Percentiles rank a stretch among this genome's conserved stretches.
These are phyloP conservation scores for Chrysomela aeneicollis DNA, from an alignment of 2,888 invertebrate genomes.

Conservation along the genomic window DNA sequence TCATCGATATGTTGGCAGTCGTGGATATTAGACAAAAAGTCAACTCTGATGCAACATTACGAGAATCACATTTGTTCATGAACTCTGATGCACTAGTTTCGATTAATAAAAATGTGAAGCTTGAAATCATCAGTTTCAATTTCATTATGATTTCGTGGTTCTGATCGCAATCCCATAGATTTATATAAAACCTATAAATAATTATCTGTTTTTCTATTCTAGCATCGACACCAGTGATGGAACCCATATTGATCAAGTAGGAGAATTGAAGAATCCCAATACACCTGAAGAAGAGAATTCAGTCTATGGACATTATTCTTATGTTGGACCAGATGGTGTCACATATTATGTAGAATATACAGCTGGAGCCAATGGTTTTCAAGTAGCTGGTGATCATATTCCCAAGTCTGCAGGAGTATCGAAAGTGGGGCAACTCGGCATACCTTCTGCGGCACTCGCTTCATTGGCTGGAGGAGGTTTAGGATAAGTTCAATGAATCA, in stretches of 20 bases:
- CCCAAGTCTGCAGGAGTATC: constrained; percentile 49
- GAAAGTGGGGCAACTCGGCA: constrained; percentile 50
- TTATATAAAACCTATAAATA: too few relatives aligned
- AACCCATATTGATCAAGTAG: constrained; percentile 64
- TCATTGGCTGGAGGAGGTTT: constrained; percentile 54
- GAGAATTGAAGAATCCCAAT: constrained; percentile 61
- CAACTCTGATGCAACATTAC: too few relatives aligned
- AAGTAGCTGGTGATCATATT: constrained; percentile 54
- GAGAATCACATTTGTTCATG: too few relatives aligned
- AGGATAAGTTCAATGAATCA: constrained; percentile 39
- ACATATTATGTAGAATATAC: constrained; percentile 64
- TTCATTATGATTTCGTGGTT: too few relatives aligned
- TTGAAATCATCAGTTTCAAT: too few relatives aligned
- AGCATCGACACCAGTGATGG: constrained; percentile 63
- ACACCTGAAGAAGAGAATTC: constrained; percentile 61
- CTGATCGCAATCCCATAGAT: too few relatives aligned
- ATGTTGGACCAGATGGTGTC: constrained; percentile 65
- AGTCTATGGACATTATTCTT: constrained; percentile 67
- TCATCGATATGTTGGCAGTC: too few relatives aligned
- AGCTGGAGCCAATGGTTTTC: constrained; percentile 68
- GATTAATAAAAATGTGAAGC: too few relatives aligned
- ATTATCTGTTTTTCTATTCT: constrained; percentile 21
- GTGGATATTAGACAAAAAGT: too few relatives aligned
- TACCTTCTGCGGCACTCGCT: constrained; percentile 55
- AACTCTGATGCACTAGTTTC: too few relatives aligned